Conservation (phyloP, 2,113 vertebrate genomes). For the Lasiurus cinereus region DNA sequence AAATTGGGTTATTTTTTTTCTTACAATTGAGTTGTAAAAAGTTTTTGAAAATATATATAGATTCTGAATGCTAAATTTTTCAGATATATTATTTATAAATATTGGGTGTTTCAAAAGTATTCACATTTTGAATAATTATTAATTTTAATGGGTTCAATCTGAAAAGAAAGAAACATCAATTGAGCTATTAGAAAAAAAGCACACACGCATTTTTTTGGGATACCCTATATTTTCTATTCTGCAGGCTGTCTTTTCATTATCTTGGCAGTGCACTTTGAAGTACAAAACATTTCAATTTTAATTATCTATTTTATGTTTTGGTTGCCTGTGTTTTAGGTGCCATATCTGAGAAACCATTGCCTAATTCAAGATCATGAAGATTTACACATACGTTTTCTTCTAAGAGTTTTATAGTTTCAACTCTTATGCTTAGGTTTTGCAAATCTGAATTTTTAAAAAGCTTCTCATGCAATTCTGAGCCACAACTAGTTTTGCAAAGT, state of each 20-base stretch:
- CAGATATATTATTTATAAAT: conserved; percentile 34
- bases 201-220: no score
- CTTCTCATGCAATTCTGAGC: background rate
- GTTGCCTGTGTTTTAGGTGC: background rate
- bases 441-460: conserved; percentile 23
- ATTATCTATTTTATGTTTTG: background rate
- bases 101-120: background rate
- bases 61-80: conserved; percentile 6
- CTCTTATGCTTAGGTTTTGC: conserved; percentile 13
- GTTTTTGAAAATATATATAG: background rate
- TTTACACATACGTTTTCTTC: background rate
- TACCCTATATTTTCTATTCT: background rate
- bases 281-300: background rate
- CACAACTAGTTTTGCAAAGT: background rate
- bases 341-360: conserved; percentile 20
- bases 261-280: background rate
- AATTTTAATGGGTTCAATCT: no score
- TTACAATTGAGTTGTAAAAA: background rate
- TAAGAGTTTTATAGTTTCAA: conserved; percentile 39
- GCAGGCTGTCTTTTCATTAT: background rate
- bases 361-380: background rate
- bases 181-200: no score
- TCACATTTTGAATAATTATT: no score
- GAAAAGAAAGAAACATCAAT: no score
- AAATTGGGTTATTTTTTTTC: background rate